These are phyloP conservation scores for Tapera naevia DNA, from an alignment of 2,797 vertebrate genomes.

Conservation along the genomic window DNA sequence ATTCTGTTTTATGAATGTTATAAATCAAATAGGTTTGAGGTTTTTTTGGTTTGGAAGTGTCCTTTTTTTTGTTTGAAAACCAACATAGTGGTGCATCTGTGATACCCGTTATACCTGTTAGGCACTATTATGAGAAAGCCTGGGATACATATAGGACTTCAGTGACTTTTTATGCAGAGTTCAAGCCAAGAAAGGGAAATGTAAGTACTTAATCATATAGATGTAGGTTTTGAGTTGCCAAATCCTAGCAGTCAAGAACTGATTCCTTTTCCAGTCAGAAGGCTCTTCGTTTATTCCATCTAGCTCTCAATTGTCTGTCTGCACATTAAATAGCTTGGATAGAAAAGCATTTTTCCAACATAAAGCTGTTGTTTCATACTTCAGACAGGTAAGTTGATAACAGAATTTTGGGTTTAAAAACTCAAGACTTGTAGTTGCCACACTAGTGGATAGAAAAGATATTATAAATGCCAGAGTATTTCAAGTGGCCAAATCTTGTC, in stretches of 20 bases:
- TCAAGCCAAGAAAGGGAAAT: too few species aligned
- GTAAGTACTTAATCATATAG: not conserved
- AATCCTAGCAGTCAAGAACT: not conserved
- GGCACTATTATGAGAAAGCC: not conserved
- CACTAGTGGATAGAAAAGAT: not conserved
- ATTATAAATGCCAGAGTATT: not conserved
- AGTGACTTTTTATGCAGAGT: too few species aligned
- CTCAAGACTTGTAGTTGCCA: not conserved
- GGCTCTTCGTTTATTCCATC: not conserved
- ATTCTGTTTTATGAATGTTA: not conserved
- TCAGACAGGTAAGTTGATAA: not conserved
- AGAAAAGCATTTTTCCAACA: not conserved
- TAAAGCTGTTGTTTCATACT: not conserved
- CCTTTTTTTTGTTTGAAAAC: not conserved
- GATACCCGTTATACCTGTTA: not conserved
- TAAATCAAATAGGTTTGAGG: not conserved
- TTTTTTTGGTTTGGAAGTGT: too few species aligned
- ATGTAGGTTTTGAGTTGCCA: not conserved
- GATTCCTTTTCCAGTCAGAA: not conserved
- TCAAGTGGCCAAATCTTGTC: not conserved
- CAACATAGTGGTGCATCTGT: not conserved
- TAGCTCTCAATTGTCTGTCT: not conserved
- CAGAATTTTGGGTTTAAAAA: not conserved
- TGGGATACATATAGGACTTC: not conserved
- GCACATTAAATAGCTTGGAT: not conserved